These are phyloP conservation scores for Monoplex corrugatus DNA, from an alignment of 2,888 invertebrate genomes.

Conservation along the genomic window DNA sequence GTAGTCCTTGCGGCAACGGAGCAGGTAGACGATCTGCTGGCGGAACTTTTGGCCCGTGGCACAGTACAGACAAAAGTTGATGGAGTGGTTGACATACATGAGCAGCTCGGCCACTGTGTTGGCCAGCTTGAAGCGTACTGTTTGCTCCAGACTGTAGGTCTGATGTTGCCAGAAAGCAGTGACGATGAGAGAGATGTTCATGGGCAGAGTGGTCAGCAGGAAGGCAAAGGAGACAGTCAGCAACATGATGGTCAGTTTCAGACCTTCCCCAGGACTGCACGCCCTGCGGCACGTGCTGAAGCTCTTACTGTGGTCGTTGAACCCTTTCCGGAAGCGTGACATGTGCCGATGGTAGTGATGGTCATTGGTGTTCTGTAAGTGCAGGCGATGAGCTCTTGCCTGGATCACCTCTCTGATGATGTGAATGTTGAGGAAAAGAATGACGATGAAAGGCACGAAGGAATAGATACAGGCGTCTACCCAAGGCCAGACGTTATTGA, in stretches of 20 bases:
- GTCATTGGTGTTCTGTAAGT: slow-evolving; percentile 44
- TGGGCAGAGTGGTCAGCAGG: slow-evolving; percentile 76
- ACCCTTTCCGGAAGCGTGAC: slow-evolving; percentile 24
- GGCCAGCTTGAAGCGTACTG: slow-evolving; percentile 64
- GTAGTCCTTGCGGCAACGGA: slow-evolving; percentile 63
- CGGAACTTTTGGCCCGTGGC: slow-evolving; percentile 75
- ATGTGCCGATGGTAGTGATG: slow-evolving; percentile 33
- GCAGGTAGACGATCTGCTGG: slow-evolving; percentile 64
- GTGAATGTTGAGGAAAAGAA: slow-evolving; percentile 73
- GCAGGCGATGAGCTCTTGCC: slow-evolving; percentile 55
- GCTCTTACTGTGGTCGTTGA: neutral
- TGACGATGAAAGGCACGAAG: slow-evolving; percentile 74
- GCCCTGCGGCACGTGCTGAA: slow-evolving; percentile 3
- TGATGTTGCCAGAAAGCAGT: slow-evolving; percentile 60
- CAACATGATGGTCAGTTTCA: slow-evolving; percentile 77
- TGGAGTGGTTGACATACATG: slow-evolving; percentile 79
- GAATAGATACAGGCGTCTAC: slow-evolving; percentile 78
- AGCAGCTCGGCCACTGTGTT: slow-evolving; percentile 74
- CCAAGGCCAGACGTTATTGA: slow-evolving; percentile 76
- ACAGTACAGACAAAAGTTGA: slow-evolving; percentile 77
- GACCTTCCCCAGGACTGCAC: slow-evolving; percentile 64
- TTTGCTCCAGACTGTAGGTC: slow-evolving; percentile 52
- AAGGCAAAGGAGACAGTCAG: slow-evolving; percentile 78
- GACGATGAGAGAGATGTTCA: slow-evolving; percentile 68
- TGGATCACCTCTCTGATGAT: slow-evolving; percentile 75